A percentile compares a stretch with the other conserved stretches of the same genome.
These are phyloP conservation scores for Amphipoea oculea DNA, from an alignment of 2,888 invertebrate genomes.

Conservation along the genomic window DNA sequence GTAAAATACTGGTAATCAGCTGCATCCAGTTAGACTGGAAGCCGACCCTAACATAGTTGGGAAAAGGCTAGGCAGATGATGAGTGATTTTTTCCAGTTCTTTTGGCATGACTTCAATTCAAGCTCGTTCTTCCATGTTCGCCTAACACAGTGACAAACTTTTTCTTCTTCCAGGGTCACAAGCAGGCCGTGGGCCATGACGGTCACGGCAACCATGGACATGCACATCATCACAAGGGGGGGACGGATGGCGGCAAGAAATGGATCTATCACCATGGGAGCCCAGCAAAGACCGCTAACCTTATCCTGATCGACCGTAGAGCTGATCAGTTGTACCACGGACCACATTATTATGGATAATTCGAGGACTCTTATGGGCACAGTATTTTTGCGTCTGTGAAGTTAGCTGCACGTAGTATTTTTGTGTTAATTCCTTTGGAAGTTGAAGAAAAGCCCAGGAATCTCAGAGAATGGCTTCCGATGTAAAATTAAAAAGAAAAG, in stretches of 20 bases:
- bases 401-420: neutral
- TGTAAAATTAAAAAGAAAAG: neutral
- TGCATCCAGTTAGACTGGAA: too few species aligned
- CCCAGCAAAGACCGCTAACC: conserved; percentile 82
- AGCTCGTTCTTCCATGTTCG: neutral
- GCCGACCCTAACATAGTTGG: too few species aligned
- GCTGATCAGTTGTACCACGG: conserved; percentile 77
- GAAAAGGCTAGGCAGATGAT: too few species aligned
- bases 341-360: conserved; percentile 79
- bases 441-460: neutral
- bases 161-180: conserved; percentile 85
- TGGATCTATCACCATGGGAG: conserved; percentile 90
- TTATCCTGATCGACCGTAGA: conserved; percentile 81
- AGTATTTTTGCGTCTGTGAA: neutral
- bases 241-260: conserved; percentile 88
- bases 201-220: conserved; percentile 86
- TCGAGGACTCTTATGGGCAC: neutral
- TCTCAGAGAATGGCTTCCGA: neutral
- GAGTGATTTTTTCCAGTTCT: neutral
- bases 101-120: too few species aligned
- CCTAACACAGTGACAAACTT: neutral
- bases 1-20: too few species aligned
- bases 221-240: conserved; percentile 86
- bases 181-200: conserved; percentile 90
- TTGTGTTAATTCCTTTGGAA: neutral